A percentile compares a stretch with the other conserved stretches of the same genome.
Evolutionary conservation across 2,888 invertebrate genomes (phyloP).

Genomic region (Euzophera pinguis): DNA sequence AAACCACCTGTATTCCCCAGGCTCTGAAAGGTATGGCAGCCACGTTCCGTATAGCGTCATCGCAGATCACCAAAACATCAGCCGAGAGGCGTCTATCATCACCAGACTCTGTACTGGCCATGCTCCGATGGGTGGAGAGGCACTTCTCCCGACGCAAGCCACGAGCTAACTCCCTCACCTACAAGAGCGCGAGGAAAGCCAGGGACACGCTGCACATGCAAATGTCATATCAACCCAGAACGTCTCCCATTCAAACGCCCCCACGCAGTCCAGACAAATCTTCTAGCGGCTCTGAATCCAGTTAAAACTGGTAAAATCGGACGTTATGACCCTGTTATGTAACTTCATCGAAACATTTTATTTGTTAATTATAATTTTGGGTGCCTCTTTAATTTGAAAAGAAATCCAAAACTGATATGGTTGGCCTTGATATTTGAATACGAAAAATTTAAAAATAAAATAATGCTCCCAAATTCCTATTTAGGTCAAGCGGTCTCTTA

Average conservation of each 20-base stretch:
- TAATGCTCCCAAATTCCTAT: too few species aligned
- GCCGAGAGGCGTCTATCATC: conserved; percentile 93
- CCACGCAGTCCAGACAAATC: conserved; percentile 50
- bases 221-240: conserved; percentile 82
- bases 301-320: conserved; percentile 36
- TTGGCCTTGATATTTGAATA: too few species aligned
- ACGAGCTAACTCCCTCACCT: conserved; percentile 83
- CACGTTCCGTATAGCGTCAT: conserved; percentile 93
- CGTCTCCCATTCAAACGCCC: conserved; percentile 56
- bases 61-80: conserved; percentile 90
- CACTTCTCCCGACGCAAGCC: conserved; percentile 90
- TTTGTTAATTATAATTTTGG: not conserved
- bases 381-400: too few species aligned
- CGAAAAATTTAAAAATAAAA: too few species aligned
- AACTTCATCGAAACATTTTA: too few species aligned
- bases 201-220: conserved; percentile 88
- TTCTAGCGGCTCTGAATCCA: conserved; percentile 68
- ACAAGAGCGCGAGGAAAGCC: conserved; percentile 78
- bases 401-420: too few species aligned
- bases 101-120: conserved; percentile 92
- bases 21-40: conserved; percentile 96
- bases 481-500: too few species aligned
- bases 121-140: conserved; percentile 94
- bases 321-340: too few species aligned
- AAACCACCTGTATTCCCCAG: conserved; percentile 54